Percentiles rank a stretch among this genome's conserved stretches.
Evolutionary conservation across 2,888 invertebrate species (phyloP).

Genomic region (Morpho helenor): DNA sequence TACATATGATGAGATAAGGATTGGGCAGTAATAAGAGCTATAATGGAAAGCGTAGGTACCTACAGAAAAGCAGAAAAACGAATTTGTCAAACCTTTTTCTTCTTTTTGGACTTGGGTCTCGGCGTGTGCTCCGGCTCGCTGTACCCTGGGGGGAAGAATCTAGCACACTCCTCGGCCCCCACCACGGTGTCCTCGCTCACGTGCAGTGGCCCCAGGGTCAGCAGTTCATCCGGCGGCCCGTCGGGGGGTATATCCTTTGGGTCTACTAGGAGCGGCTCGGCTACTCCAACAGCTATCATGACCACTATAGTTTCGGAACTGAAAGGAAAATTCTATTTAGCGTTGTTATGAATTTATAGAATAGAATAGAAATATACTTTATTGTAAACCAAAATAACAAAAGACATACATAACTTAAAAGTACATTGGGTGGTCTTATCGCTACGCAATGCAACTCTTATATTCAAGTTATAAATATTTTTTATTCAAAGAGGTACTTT

Average conservation of each 20-base stretch:
- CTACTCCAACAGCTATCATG: slow-evolving; percentile 82
- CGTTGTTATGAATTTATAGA: too few relatives aligned
- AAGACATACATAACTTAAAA: too few relatives aligned
- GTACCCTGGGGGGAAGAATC: slow-evolving; percentile 85
- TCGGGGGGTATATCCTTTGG: slow-evolving; percentile 80
- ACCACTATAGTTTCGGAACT: slow-evolving; percentile 85
- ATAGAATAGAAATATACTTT: too few relatives aligned
- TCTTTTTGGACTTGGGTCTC: slow-evolving; percentile 70
- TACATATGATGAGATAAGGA: too few relatives aligned
- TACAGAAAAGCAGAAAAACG: neutral
- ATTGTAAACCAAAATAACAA: too few relatives aligned
- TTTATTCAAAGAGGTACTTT: too few relatives aligned
- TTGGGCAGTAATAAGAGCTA: too few relatives aligned
- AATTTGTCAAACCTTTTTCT: slow-evolving; percentile 61
- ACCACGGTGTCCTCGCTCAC: slow-evolving; percentile 82
- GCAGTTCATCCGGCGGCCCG: slow-evolving; percentile 82
- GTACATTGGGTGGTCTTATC: too few relatives aligned
- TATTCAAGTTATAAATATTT: too few relatives aligned
- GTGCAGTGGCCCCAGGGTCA: slow-evolving; percentile 83
- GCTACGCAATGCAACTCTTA: too few relatives aligned
- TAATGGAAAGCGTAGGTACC: too few relatives aligned
- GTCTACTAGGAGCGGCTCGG: slow-evolving; percentile 81
- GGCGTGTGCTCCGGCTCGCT: slow-evolving; percentile 71
- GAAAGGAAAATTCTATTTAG: slow-evolving; percentile 23
- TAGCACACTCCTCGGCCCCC: slow-evolving; percentile 81